Evolutionary conservation across 2,113 vertebrate species (phyloP).

Genomic region (Nerophis ophidion): DNA sequence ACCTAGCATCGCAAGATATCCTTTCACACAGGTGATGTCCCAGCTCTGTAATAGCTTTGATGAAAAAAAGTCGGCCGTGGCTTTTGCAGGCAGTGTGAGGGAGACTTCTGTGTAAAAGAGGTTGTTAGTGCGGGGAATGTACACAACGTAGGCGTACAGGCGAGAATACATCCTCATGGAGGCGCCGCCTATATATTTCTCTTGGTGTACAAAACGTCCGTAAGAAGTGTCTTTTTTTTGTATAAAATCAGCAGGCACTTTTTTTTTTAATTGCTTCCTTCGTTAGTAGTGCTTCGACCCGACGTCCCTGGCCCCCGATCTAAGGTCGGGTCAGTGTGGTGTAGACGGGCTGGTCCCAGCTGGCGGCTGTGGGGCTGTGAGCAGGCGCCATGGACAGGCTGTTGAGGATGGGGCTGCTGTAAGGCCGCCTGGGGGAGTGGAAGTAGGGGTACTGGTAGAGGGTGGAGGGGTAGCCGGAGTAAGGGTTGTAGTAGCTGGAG

Average conservation of each 20-base stretch:
- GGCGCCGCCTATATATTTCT: slow-evolving; percentile 64
- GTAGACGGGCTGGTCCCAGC: slow-evolving; percentile 96
- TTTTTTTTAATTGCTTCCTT: slow-evolving; percentile 58
- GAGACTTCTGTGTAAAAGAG: background rate
- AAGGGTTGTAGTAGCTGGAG: slow-evolving; percentile 87
- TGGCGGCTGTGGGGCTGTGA: slow-evolving; percentile 82
- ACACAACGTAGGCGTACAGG: slow-evolving; percentile 39
- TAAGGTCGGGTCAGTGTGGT: slow-evolving; percentile 90
- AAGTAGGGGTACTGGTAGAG: slow-evolving; percentile 95
- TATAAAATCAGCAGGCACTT: slow-evolving; percentile 88
- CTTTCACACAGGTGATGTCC: too few species aligned
- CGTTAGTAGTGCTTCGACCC: slow-evolving; percentile 69
- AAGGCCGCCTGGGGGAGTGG: slow-evolving; percentile 87
- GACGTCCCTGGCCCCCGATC: slow-evolving; percentile 33
- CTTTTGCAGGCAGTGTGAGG: background rate
- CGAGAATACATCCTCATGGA: slow-evolving; percentile 73
- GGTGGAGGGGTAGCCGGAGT: slow-evolving; percentile 84
- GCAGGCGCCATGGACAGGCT: slow-evolving; percentile 84
- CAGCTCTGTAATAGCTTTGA: too few species aligned
- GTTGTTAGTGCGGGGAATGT: slow-evolving; percentile 10
- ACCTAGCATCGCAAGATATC: too few species aligned
- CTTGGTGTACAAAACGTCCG: slow-evolving; percentile 47
- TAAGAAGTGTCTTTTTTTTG: slow-evolving; percentile 39
- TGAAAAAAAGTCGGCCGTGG: too few species aligned
- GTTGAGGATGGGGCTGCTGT: slow-evolving; percentile 85